Conservation (phyloP, 2,888 invertebrate genomes). For the Nezara viridula region DNA sequence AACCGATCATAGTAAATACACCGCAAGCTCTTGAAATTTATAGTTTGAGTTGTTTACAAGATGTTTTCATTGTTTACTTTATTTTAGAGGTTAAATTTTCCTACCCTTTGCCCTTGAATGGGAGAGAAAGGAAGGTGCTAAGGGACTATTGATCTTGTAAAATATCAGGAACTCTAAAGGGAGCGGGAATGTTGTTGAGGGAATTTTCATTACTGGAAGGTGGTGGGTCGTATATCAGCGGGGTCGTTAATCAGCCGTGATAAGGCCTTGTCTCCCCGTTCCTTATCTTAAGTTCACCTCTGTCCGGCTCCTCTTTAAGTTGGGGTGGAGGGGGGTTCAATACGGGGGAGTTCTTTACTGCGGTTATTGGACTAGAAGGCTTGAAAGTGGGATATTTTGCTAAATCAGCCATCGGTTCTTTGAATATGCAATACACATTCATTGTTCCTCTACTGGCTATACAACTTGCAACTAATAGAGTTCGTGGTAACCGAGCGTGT, state of each 20-base stretch:
- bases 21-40: too few relatives aligned
- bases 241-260: constrained; percentile 49
- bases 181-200: neutral
- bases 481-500: too few relatives aligned
- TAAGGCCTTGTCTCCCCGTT: neutral
- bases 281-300: constrained; percentile 18
- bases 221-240: constrained; percentile 40
- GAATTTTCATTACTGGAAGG: constrained; percentile 41
- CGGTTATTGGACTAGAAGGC: neutral
- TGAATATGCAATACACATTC: too few relatives aligned
- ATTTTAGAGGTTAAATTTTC: too few relatives aligned
- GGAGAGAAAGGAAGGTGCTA: constrained; percentile 5
- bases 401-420: too few relatives aligned
- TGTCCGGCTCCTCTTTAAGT: neutral
- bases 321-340: neutral
- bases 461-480: too few relatives aligned
- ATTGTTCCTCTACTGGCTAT: too few relatives aligned
- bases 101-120: neutral
- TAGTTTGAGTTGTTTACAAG: too few relatives aligned
- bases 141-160: constrained; percentile 14
- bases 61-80: too few relatives aligned
- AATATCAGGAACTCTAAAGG: constrained; percentile 15
- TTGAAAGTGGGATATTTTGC: too few relatives aligned
- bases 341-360: neutral
- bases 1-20: too few relatives aligned